phyloP scores from a whole-genome alignment of 1,140 invertebrate species.

The Macrocentrus cingulum region DNA sequence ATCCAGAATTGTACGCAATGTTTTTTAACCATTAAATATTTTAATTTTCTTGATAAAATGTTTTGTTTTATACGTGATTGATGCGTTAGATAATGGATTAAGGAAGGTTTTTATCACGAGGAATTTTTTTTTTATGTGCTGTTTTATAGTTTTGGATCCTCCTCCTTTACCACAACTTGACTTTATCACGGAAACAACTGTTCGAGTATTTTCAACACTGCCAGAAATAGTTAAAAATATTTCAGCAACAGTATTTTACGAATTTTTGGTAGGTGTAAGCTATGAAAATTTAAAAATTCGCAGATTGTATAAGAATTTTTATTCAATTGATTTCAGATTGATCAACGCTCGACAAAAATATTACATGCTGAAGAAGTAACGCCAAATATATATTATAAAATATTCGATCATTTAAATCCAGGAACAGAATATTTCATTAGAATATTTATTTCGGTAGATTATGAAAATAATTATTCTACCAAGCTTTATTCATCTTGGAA shows the following conservation, averaged over 20 bases:
- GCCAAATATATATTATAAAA: neutral
- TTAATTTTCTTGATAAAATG: neutral
- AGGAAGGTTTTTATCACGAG: too few relatives aligned
- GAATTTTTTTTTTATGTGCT: neutral
- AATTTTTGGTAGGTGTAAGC: too few relatives aligned
- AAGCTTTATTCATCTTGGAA: neutral
- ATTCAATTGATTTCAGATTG: too few relatives aligned
- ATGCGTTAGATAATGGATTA: too few relatives aligned
- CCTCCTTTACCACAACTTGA: neutral
- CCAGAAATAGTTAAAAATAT: too few relatives aligned
- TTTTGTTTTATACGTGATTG: too few relatives aligned
- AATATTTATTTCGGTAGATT: neutral
- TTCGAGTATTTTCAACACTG: constrained; percentile 14
- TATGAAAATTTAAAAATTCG: too few relatives aligned
- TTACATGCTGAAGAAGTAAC: neutral
- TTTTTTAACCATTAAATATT: neutral
- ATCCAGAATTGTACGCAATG: neutral
- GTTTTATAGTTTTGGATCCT: constrained; percentile 8
- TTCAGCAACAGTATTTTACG: neutral
- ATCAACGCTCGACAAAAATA: too few relatives aligned
- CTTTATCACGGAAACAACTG: constrained; percentile 15
- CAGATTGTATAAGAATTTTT: too few relatives aligned
- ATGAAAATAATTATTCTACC: neutral
- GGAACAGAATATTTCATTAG: neutral
- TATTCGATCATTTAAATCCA: neutral